Base-by-base conservation (phyloP, 1,140 invertebrate species). In the Scylla paramamosain region DNA sequence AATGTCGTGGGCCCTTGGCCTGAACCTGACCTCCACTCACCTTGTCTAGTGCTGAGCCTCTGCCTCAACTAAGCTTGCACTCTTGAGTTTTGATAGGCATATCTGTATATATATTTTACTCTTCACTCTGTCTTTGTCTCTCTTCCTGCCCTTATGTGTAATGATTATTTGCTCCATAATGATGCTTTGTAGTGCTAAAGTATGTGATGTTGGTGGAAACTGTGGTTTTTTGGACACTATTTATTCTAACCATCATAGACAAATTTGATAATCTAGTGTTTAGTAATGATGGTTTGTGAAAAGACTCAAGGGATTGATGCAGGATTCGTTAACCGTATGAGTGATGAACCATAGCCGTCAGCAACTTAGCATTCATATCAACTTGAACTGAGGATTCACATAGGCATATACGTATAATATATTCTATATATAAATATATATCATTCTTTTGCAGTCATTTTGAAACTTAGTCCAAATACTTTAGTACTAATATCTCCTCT, bases 161-260 rank as follows among this genome's bases (percentile, higher is more conserved):
- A 46, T 88, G 31, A 46, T 88, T 20, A 46, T 91, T 45, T 91
- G 89, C 45, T 91, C 45, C 46, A 52, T 91, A 52, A 48, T 91
- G 45, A 46, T 46, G 89, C 45, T 46, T 29, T 46, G 89, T 48
- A 46, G 28, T 14, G 39, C 45, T 48, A 91, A 14, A 48, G 28
- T 52, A n/a, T 91, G 89, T 86, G 77, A 94, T 94, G 93, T 91
- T 91, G 89, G 93, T 94, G 87, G 89, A 94, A 46, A 91, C 59
- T 91, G 89, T 45, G 87, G 93, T 94, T 94, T 94, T 94, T 88
- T 88, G 83, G 39, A 90, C 67, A 82, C 93, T 94, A 94, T 94
- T 91, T 91, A 94, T 94, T 93, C 20, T 93, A 45, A 84, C 82
- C 39, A 82, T 88, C 77, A 28, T 88, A 90, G 31, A 32, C n/a